Evolutionary conservation across 1,140 invertebrate genomes (phyloP).

Genomic region (Druon quercuslanigerum): DNA sequence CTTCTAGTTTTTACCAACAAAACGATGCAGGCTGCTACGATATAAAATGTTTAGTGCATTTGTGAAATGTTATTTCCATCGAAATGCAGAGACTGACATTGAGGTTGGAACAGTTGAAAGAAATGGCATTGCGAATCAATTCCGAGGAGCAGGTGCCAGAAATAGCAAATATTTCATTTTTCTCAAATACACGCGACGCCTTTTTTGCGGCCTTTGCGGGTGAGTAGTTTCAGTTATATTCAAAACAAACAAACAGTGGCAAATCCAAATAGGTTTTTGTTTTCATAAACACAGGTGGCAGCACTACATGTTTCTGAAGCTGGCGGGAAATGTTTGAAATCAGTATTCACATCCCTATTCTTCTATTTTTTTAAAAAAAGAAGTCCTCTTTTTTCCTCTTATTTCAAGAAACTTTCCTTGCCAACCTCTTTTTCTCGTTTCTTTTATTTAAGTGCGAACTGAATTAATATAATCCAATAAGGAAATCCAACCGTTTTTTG

Average conservation of each 20-base stretch:
- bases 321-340: neutral
- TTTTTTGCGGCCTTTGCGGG: constrained; percentile 70
- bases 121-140: constrained; percentile 76
- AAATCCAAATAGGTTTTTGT: neutral
- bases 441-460: too few relatives aligned
- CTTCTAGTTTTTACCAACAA: neutral
- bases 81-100: constrained; percentile 48
- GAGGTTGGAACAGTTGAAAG: constrained; percentile 71
- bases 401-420: too few relatives aligned
- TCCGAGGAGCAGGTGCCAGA: constrained; percentile 74
- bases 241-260: neutral
- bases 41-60: constrained; percentile 28
- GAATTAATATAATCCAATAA: too few relatives aligned
- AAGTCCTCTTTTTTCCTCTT: too few relatives aligned
- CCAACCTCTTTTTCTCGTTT: too few relatives aligned
- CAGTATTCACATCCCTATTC: too few relatives aligned
- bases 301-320: neutral
- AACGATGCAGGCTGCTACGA: neutral
- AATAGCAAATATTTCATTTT: constrained; percentile 65
- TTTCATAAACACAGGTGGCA: neutral
- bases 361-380: too few relatives aligned
- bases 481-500: too few relatives aligned
- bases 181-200: constrained; percentile 66
- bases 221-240: constrained; percentile 56
- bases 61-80: constrained; percentile 10